A percentile compares a stretch with the other conserved stretches of the same genome.
Evolutionary conservation across 2,797 vertebrate genomes (phyloP).

Genomic region (Stomatorhinus walkeri): DNA sequence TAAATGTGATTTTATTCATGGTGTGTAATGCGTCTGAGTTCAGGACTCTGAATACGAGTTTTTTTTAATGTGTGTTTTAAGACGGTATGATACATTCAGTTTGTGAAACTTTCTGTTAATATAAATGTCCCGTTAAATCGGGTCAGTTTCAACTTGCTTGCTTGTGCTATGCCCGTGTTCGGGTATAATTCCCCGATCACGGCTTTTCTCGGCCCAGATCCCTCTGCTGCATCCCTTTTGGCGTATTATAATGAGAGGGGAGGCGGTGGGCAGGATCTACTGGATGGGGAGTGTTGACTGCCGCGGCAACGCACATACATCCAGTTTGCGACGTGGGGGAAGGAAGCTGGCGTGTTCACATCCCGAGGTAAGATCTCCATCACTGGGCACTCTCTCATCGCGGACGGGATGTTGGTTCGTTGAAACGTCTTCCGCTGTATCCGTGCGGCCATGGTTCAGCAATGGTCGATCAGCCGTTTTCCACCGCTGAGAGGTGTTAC

Average conservation of each 20-base stretch:
- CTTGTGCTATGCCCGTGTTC: background rate
- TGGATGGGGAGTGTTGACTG: background rate
- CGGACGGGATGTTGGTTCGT: background rate
- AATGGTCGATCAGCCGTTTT: background rate
- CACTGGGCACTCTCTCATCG: background rate
- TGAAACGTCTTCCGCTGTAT: background rate
- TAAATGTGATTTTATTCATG: background rate
- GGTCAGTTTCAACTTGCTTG: background rate
- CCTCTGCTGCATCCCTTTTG: background rate
- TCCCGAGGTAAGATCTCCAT: background rate
- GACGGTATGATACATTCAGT: background rate
- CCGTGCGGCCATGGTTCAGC: background rate
- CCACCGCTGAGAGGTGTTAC: background rate
- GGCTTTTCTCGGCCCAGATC: background rate
- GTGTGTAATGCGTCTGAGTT: background rate
- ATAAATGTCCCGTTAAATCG: background rate
- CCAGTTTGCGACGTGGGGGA: background rate
- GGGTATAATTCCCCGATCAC: background rate
- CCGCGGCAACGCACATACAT: background rate
- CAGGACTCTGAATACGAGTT: background rate
- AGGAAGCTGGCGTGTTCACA: slow-evolving; percentile 1
- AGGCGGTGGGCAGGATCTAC: slow-evolving; percentile 5
- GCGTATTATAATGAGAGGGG: slow-evolving; percentile 11
- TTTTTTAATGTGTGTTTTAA: background rate
- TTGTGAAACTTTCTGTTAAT: background rate